Evolutionary conservation across 2,888 invertebrate genomes (phyloP), one percentile per base, ranked within the genome.

Genomic region (Conchocele bisecta): DNA sequence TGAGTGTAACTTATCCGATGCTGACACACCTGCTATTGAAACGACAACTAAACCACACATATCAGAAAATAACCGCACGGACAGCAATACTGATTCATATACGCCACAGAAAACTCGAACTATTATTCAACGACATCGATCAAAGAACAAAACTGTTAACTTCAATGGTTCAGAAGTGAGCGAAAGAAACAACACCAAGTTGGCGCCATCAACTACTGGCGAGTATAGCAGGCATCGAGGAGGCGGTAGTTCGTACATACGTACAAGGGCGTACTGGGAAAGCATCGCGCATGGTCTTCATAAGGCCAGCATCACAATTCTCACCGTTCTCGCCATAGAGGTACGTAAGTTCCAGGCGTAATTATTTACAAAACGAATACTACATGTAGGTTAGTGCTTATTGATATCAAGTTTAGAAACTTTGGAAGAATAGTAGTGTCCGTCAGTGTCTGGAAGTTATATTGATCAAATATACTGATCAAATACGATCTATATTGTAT

Each of bases 231-330:
- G 15, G 13, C 24, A 20, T n/a, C 13, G n/a, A 13, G 33, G 35
- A 3, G 28, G 42, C 24, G 51, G 29, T 28, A 15, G 3, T 13
- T 20, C 29, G 26, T 17, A 22, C 6, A n/a, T n/a, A n/a, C n/a
- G n/a, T n/a, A n/a, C n/a, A 7, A 68, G 69, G 17, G 59, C 59
- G 26, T 31, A 69, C n/a, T 72, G 69, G 76, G 69, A 61, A 31
- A 56, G 66, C n/a, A 58, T 73, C 13, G 76, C 76, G 9, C 73
- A 73, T 56, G 76, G 69, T 2, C 35, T 77, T 41, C 76, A 77
- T 33, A 77, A 77, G 64, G 59, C 76, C 42, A 77, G 76, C 31
- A 73, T 77, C 20, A 66, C 58, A 5, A 73, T 77, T 41, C 50
- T 77, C 3, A 70, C 71, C 15, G 59, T 77, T 11, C 53, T 77